Evolutionary conservation across 1,140 invertebrate species (phyloP), one percentile per base, ranked within the genome.

Genomic region (Drosophila simulans): DNA sequence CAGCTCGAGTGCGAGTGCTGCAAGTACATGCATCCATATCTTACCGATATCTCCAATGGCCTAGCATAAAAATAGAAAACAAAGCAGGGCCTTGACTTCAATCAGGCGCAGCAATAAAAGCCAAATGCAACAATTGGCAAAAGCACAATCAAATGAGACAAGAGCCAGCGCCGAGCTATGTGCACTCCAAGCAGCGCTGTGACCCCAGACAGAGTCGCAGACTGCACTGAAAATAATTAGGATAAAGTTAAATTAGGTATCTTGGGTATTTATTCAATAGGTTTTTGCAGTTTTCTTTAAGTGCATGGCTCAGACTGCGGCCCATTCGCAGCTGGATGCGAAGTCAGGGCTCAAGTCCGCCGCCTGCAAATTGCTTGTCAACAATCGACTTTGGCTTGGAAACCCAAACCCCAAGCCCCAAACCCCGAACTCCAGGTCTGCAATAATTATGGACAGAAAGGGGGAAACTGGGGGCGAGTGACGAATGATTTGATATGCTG

Each of bases 41-140:
- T 65, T 15, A 15, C 31, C 46, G 53, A 74, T 66, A 82, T 60
- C 78, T 56, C 17, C 54, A 57, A 65, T 43, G 13, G 45, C 39
- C 52, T 35, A 46, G 37, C 72, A 56, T 55, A 52, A 64, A 75
- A 60, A 64, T 77, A 59, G 72, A 78, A 68, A 82, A 88, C 78
- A 86, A 85, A 78, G 78, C 82, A 82, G 78, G 51, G 82, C 82
- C 82, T 86, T 86, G 82, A 88, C 82, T 86, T 58, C 82, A 82
- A 86, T 88, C 43, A 51, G 64, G 39, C 58, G 20, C 64, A 46
- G 25, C 39, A 22, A 80, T 60, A 64, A 72, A 64, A 56, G 46
- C 53, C 66, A 83, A 74, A 49, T 48, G 57, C 74, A 59, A 71
- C 74, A 88, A 86, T 83, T 88, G 82, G 83, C 81, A 81, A 86